phyloP scores from a whole-genome alignment of 1,140 invertebrate species.

The Drosophila equinoxialis region DNA sequence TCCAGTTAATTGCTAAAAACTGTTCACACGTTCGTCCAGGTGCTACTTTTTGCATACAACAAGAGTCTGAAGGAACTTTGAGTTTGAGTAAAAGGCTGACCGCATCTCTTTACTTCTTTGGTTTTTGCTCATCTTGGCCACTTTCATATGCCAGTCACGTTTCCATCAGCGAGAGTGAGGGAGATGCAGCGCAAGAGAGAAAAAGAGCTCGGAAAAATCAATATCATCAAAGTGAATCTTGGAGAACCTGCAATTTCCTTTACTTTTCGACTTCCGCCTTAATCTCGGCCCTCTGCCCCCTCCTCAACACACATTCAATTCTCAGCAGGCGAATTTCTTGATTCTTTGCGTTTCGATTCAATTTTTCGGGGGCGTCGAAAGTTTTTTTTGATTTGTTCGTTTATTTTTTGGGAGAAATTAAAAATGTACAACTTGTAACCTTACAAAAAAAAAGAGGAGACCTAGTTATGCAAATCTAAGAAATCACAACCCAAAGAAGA shows the following conservation, averaged over 20 bases:
- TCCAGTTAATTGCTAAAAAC: constrained; percentile 78
- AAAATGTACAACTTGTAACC: constrained; percentile 61
- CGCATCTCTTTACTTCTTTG: constrained; percentile 35
- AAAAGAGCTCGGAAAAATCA: constrained; percentile 58
- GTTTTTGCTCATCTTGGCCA: background rate
- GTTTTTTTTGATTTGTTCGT: constrained; percentile 38
- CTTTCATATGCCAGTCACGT: constrained; percentile 57
- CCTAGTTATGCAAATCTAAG: constrained; percentile 76
- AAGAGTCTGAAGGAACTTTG: constrained; percentile 19
- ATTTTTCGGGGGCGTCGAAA: constrained; percentile 52
- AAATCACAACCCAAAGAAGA: constrained; percentile 38
- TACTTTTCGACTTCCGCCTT: constrained; percentile 44
- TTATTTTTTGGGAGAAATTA: constrained; percentile 52
- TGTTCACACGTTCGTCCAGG: constrained; percentile 74
- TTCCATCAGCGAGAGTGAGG: constrained; percentile 34
- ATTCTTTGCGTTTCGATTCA: constrained; percentile 11
- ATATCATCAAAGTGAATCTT: constrained; percentile 60
- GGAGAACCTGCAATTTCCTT: constrained; percentile 25
- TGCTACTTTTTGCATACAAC: constrained; percentile 72
- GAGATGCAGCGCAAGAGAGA: background rate
- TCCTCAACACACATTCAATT: background rate
- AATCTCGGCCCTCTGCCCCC: background rate
- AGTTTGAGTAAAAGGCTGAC: constrained; percentile 3
- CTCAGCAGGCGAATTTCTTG: constrained; percentile 18
- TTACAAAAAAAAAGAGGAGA: constrained; percentile 31